Base-by-base conservation (phyloP, 2,797 vertebrate genomes). In the Cynodonichthys magdalenae region DNA sequence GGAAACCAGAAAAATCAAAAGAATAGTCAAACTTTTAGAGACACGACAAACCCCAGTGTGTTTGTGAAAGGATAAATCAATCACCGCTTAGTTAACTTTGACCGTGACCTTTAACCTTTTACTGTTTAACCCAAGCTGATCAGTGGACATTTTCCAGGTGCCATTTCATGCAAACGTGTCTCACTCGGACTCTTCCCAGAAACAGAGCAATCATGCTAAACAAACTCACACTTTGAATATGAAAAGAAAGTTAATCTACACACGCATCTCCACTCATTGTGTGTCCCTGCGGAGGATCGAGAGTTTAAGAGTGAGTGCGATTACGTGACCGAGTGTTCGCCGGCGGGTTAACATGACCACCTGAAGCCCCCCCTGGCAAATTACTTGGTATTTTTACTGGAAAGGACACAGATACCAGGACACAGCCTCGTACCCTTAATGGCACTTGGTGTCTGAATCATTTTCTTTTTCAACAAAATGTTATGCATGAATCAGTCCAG, bases 281-380 rank as follows among this genome's bases (percentile, higher is more conserved):
- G 17, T 24, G 64, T 73, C 39, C 56, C n/a, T 12, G 17, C 19
- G 53, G n/a, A 20, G 56, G 12, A 48, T 53, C 18, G 15, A 17
- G 45, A 49, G 34, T 47, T 44, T 10, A 4, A 24, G 12, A 51
- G 41, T 53, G 51, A 24, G 15, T n/a, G 41, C 51, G 69, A 47
- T 9, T 39, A 5, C 48, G 28, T 20, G 44, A 56, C 34, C 39
- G 15, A 62, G 39, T 44, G 53, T 66, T 31, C 42, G 19, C 44
- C 18, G 8, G 4, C 55, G 27, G 64, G 79, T 75, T 67, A 62
- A 70, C 68, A 39, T n/a, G 48, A 64, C 80, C 69, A 60, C 75
- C 75, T 34, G 20, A 69, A 51, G 34, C 62, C 53, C 66, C 53
- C 8, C 31, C 17, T 48, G 45, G 66, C 65, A 53, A 27, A 15